Base-by-base conservation (phyloP, 92 coral and sea anemone genomes). In the Pocillopora grandis region DNA sequence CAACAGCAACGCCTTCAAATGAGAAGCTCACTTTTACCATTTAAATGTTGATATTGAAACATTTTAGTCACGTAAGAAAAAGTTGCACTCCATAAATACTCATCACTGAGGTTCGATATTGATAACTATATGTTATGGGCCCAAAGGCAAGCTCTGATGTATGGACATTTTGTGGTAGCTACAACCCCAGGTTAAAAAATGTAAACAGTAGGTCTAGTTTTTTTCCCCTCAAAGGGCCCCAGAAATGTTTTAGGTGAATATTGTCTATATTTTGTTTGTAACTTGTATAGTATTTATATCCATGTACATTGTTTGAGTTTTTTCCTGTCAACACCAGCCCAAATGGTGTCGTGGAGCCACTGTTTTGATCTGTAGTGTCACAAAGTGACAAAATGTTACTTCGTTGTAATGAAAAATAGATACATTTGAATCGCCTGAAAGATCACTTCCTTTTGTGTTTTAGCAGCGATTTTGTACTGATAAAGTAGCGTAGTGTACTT, bases 271-370 rank as follows among this genome's bases (percentile, higher is more conserved):
- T 64, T 80, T 69, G 84, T 67, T 72, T 66, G 58, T 80, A 70
- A 56, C 84, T 57, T 80, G 76, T 80, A 80, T 55, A 80, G 84
- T 80, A 80, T 80, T 80, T 68, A 80, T 80, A 69, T 70, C 42
- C 75, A 35, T 79, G 72, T 77, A 77, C 37, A 68, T 57, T 67
- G 76, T 52, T 18, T 16, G 84, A 80, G 76, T 80, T 70, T 63
- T 78, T 62, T 63, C 72, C 57, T n/a, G 58, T 31, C 13, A 27
- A 64, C 60, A 78, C 57, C 23, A 27, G 23, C 52, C 52, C 8
- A 42, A 42, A 42, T 42, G 52, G 52, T 7, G 5, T 42, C 8
- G 52, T 42, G 4, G 52, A 42, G 5, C 52, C 52, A 8, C 52
- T 42, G 52, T 42, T 42, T 42, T 42, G 52, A 42, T 42, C 52